A percentile compares a stretch with the other conserved stretches of the same genome.
Evolutionary conservation across 2,113 vertebrate species (phyloP).

Genomic region (Hymenochirus boettgeri): DNA sequence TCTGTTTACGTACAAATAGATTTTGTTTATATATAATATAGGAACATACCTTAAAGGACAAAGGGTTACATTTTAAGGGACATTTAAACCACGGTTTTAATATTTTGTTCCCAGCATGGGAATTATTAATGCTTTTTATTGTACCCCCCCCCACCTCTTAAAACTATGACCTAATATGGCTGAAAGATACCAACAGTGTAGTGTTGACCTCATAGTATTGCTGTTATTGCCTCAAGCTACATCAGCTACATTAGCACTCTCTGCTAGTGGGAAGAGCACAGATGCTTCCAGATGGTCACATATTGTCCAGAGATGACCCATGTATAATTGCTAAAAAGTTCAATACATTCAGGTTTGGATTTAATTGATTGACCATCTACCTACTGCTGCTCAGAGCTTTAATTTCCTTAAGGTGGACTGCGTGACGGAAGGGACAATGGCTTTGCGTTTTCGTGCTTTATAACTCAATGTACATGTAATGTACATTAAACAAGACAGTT

Average conservation of each 20-base stretch:
- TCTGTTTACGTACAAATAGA: no score
- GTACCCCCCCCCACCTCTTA: conserved; percentile 29
- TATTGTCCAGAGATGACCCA: conserved; percentile 93
- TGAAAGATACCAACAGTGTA: conserved; percentile 84
- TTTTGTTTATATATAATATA: no score
- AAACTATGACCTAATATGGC: conserved; percentile 96
- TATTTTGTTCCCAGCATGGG: background rate
- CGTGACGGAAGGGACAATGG: conserved; percentile 43
- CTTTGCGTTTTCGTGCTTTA: conserved; percentile 20
- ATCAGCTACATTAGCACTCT: conserved; percentile 73
- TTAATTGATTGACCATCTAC: conserved; percentile 83
- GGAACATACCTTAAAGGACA: no score
- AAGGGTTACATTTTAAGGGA: no score
- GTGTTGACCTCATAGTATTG: conserved; percentile 89
- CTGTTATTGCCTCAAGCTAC: conserved; percentile 76
- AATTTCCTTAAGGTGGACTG: conserved; percentile 79
- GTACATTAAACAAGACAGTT: no score
- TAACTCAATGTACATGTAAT: background rate
- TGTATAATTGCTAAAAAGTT: conserved; percentile 90
- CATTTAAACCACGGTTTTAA: no score
- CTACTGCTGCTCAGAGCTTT: conserved; percentile 62
- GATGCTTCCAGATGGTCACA: conserved; percentile 95
- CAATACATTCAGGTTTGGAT: conserved; percentile 82
- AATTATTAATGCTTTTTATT: conserved; percentile 3
- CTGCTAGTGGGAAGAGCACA: conserved; percentile 87